Percentiles rank a stretch among this genome's conserved stretches.
Evolutionary conservation across 2,888 invertebrate species (phyloP).

Genomic region (Willowsia nigromaculata): DNA sequence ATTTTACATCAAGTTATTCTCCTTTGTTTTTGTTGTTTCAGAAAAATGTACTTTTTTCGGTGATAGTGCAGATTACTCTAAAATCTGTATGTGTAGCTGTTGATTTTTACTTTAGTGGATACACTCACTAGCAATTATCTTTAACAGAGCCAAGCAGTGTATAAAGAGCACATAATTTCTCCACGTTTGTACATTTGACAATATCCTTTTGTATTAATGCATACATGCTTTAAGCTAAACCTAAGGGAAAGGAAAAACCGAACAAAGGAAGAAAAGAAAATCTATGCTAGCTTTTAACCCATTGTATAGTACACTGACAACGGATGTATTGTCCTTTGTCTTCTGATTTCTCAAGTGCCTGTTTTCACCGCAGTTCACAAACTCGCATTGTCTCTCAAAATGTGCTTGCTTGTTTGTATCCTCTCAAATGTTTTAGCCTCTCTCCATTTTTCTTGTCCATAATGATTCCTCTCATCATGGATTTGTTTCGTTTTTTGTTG

Average conservation of each 20-base stretch:
- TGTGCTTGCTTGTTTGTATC: neutral
- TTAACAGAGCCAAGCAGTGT: no score
- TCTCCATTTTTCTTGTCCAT: neutral
- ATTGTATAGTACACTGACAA: slow-evolving; percentile 34
- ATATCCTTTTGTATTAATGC: neutral
- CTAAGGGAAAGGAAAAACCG: neutral
- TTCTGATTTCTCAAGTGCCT: slow-evolving; percentile 46
- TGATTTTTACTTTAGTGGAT: no score
- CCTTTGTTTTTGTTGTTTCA: no score
- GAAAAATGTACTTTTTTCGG: no score
- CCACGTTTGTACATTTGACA: neutral
- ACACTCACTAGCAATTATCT: no score
- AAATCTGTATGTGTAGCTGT: no score
- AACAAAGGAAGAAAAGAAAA: slow-evolving; percentile 49
- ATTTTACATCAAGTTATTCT: no score
- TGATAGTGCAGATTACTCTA: no score
- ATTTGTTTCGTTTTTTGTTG: neutral
- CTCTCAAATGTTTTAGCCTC: neutral
- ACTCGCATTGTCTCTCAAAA: neutral
- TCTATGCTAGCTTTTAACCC: neutral
- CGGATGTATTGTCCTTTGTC: slow-evolving; percentile 40
- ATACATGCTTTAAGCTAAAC: neutral
- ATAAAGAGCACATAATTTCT: neutral
- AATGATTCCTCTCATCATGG: neutral
- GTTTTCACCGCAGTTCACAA: slow-evolving; percentile 32